Percentiles rank a stretch among this genome's conserved stretches.
phyloP scores from a whole-genome alignment of 1,140 invertebrate genomes.

The Drosophila ogumai region DNA sequence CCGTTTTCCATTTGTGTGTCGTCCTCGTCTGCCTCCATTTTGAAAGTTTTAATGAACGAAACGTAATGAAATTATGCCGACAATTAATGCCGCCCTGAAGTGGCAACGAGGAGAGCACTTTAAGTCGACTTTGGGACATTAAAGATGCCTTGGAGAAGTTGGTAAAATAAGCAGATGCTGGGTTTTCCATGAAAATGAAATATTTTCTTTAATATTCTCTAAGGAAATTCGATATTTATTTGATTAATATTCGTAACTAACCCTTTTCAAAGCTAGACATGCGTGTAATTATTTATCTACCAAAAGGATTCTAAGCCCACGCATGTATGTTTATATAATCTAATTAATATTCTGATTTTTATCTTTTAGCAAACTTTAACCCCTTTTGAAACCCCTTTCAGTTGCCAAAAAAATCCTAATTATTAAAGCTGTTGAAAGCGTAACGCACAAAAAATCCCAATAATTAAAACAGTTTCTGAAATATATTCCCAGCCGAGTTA shows the following conservation, averaged over 20 bases:
- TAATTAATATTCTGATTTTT: constrained; percentile 14
- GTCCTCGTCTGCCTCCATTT: constrained; percentile 43
- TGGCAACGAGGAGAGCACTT: constrained; percentile 33
- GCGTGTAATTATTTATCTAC: constrained; percentile 9
- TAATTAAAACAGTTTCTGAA: not conserved
- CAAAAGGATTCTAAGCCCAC: not conserved
- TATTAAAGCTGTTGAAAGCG: constrained; percentile 1
- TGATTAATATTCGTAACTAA: not conserved
- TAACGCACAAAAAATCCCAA: not conserved
- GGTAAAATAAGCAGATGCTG: not conserved
- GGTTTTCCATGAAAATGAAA: not conserved
- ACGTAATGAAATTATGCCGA: constrained; percentile 74
- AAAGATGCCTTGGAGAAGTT: not conserved
- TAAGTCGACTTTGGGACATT: constrained; percentile 27
- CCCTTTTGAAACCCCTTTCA: not conserved
- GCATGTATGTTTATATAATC: not conserved
- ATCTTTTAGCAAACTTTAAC: not conserved
- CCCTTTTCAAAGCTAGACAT: not conserved
- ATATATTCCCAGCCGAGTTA: not conserved
- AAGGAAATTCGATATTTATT: not conserved
- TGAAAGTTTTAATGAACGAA: constrained; percentile 76
- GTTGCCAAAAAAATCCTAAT: not conserved
- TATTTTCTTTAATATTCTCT: not conserved
- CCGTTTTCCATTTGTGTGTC: constrained; percentile 34
- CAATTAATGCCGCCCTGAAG: constrained; percentile 63